A percentile compares a stretch with the other conserved stretches of the same genome.
These are phyloP conservation scores for Puntigrus tetrazona DNA, from an alignment of 2,113 vertebrate genomes.

Conservation along the genomic window DNA sequence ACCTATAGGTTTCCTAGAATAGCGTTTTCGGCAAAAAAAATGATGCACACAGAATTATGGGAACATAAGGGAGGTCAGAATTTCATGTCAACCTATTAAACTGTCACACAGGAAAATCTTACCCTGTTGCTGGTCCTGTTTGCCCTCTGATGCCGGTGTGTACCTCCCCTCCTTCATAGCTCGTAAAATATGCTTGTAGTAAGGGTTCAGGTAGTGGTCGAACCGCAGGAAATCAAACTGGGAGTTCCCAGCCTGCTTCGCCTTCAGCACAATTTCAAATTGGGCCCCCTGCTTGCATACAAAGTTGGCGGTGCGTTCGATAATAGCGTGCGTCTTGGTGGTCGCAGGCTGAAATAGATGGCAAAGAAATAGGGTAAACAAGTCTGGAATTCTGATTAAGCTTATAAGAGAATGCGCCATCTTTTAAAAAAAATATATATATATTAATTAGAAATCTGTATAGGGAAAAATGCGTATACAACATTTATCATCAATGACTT, in stretches of 20 bases:
- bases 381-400: background rate
- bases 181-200: constrained; percentile 95
- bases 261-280: constrained; percentile 98
- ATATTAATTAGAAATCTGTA: background rate
- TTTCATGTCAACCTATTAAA: background rate
- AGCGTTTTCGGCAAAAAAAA: background rate
- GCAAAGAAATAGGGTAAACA: constrained; percentile 32
- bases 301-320: constrained; percentile 94
- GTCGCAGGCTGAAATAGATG: constrained; percentile 84
- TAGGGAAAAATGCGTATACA: background rate
- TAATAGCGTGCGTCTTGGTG: constrained; percentile 95
- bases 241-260: constrained; percentile 93
- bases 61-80: too few relatives aligned
- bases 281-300: constrained; percentile 96
- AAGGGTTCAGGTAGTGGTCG: constrained; percentile 98
- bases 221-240: constrained; percentile 98
- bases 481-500: constrained; percentile 4
- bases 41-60: background rate
- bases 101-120: constrained; percentile 48
- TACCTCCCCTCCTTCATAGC: constrained; percentile 97
- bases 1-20: background rate
- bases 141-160: constrained; percentile 71
- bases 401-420: background rate
- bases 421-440: background rate
- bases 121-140: constrained; percentile 80